Percentiles rank a stretch among this genome's conserved stretches.
phyloP scores from a whole-genome alignment of 2,888 invertebrate species.

The Drosophila leonis region DNA sequence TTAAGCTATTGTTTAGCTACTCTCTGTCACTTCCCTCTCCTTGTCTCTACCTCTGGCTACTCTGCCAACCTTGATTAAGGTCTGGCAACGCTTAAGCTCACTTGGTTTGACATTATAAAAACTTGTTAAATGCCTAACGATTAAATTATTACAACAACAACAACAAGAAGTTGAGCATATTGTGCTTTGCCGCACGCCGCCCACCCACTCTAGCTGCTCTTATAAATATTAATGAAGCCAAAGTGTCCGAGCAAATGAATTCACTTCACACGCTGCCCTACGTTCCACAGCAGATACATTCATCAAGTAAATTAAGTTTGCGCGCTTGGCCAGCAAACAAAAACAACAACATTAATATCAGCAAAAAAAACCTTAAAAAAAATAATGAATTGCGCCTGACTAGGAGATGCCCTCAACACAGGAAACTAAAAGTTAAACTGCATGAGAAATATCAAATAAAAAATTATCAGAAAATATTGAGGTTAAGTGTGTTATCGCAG shows the following conservation, averaged over 20 bases:
- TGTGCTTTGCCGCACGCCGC: conserved; percentile 20
- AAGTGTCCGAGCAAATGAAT: conserved; percentile 62
- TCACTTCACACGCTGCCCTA: conserved; percentile 46
- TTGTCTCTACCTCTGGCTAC: background rate
- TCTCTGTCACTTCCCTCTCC: background rate
- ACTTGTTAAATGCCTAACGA: conserved; percentile 54
- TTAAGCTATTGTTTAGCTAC: conserved; percentile 2
- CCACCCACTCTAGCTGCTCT: conserved; percentile 19
- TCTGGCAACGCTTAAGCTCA: conserved; percentile 22
- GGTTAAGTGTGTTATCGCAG: no score
- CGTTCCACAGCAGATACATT: conserved; percentile 46
- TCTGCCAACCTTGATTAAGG: conserved; percentile 1
- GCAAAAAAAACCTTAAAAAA: background rate
- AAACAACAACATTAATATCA: background rate
- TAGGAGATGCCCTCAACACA: background rate
- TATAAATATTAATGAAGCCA: conserved; percentile 74
- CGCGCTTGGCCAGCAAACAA: conserved; percentile 5
- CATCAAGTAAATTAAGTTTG: conserved; percentile 68
- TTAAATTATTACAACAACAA: conserved; percentile 59
- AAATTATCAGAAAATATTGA: no score
- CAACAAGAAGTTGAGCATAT: conserved; percentile 24
- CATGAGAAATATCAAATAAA: background rate
- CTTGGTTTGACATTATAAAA: conserved; percentile 40
- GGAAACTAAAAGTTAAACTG: no score
- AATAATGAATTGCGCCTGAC: conserved; percentile 1